Evolutionary conservation across 1,140 invertebrate genomes (phyloP).

Genomic region (Pristionchus pacificus): DNA sequence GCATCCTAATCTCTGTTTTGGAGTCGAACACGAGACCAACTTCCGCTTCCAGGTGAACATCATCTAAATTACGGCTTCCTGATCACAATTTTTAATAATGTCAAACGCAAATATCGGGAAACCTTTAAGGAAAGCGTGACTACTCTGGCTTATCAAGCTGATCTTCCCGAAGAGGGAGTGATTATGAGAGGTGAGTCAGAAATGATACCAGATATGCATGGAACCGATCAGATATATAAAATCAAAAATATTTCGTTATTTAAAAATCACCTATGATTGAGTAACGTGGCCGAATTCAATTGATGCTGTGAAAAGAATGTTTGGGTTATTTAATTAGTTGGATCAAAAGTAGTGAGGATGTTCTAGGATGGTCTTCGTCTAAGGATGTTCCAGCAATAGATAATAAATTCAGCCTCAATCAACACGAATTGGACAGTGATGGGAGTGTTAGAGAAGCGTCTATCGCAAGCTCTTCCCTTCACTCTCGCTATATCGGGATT

Average conservation of each 20-base stretch:
- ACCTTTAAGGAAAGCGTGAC: constrained; percentile 72
- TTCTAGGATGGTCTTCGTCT: too few relatives aligned
- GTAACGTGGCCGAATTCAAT: too few relatives aligned
- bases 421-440: constrained; percentile 67
- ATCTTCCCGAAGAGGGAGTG: constrained; percentile 89
- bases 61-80: not conserved
- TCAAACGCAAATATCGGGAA: not conserved
- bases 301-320: too few relatives aligned
- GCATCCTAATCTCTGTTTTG: constrained; percentile 76
- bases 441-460: constrained; percentile 86
- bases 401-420: not conserved
- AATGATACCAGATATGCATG: too few relatives aligned
- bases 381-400: too few relatives aligned
- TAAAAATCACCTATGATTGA: too few relatives aligned
- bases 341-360: too few relatives aligned
- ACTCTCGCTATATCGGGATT: constrained; percentile 84
- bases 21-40: constrained; percentile 70
- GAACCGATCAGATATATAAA: too few relatives aligned
- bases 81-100: not conserved
- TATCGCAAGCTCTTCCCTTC: constrained; percentile 80
- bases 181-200: constrained; percentile 67
- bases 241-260: too few relatives aligned
- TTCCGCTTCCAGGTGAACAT: not conserved
- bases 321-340: too few relatives aligned
- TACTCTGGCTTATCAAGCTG: constrained; percentile 89